These are phyloP conservation scores for Drosophila planitibia DNA, from an alignment of 2,888 invertebrate species.

Conservation along the genomic window DNA sequence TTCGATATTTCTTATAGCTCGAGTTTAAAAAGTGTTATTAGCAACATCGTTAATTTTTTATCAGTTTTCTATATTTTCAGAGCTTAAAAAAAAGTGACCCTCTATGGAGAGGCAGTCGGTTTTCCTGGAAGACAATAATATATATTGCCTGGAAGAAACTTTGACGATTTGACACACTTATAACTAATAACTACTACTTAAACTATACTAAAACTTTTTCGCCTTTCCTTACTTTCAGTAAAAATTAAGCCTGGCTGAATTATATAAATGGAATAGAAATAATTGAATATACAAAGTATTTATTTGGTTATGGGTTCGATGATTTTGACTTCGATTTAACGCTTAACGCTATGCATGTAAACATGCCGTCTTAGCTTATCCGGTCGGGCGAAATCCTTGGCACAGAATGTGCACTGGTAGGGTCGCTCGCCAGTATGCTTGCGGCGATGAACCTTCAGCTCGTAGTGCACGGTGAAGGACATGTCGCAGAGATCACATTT, in stretches of 20 bases:
- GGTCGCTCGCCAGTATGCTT: slow-evolving; percentile 89
- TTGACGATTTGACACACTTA: not conserved
- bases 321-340: slow-evolving; percentile 20
- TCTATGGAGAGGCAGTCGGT: not conserved
- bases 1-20: not conserved
- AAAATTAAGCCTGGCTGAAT: not conserved
- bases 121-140: not conserved
- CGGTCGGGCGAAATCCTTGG: slow-evolving; percentile 87
- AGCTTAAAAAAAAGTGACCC: not conserved
- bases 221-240: not conserved
- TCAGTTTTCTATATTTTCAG: not conserved
- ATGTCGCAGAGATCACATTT: slow-evolving; percentile 88
- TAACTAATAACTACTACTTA: not conserved
- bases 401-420: slow-evolving; percentile 84
- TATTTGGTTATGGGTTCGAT: slow-evolving; percentile 5
- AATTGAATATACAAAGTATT: slow-evolving; percentile 5
- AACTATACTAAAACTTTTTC: not conserved
- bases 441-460: slow-evolving; percentile 87
- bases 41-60: not conserved
- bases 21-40: not conserved
- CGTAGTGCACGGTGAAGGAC: slow-evolving; percentile 88
- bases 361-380: slow-evolving; percentile 82
- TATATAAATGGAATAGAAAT: not conserved
- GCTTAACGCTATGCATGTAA: slow-evolving; percentile 68
- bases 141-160: not conserved